These are phyloP conservation scores for Protodeltote pygarga DNA, from an alignment of 2,888 invertebrate genomes.

Conservation along the genomic window DNA sequence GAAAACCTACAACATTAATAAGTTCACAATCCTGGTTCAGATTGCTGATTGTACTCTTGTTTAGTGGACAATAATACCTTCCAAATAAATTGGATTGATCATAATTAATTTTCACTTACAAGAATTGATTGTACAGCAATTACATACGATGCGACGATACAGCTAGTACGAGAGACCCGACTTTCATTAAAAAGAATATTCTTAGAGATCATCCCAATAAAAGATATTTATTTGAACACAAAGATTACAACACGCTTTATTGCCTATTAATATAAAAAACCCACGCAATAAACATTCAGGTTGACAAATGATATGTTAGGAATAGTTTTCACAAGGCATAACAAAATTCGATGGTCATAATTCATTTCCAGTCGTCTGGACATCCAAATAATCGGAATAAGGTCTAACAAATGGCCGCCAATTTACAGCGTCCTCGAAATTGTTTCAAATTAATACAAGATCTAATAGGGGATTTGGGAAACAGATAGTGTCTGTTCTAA, in stretches of 20 bases:
- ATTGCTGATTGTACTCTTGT: too few species aligned
- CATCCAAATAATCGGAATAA: constrained; percentile 47
- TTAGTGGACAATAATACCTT: too few species aligned
- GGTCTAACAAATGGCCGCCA: constrained; percentile 50
- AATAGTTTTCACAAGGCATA: constrained; percentile 43
- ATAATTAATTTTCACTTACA: too few species aligned
- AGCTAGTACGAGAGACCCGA: too few species aligned
- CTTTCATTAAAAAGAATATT: not conserved
- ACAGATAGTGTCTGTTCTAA: constrained; percentile 58
- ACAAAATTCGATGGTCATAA: constrained; percentile 46
- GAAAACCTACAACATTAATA: too few species aligned
- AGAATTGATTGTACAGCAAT: too few species aligned
- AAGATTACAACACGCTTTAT: too few species aligned
- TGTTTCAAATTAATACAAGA: constrained; percentile 62
- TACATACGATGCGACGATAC: too few species aligned
- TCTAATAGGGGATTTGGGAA: constrained; percentile 47
- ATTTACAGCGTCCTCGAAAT: constrained; percentile 57
- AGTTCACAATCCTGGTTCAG: too few species aligned
- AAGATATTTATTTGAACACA: too few species aligned
- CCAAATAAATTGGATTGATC: too few species aligned
- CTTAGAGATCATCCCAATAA: not conserved
- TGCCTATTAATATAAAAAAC: constrained; percentile 16
- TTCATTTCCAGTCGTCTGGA: constrained; percentile 47
- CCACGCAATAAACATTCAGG: constrained; percentile 22
- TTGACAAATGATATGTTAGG: constrained; percentile 35